phyloP scores from a whole-genome alignment of 2,888 invertebrate genomes.

The Cyaniris semiargus region DNA sequence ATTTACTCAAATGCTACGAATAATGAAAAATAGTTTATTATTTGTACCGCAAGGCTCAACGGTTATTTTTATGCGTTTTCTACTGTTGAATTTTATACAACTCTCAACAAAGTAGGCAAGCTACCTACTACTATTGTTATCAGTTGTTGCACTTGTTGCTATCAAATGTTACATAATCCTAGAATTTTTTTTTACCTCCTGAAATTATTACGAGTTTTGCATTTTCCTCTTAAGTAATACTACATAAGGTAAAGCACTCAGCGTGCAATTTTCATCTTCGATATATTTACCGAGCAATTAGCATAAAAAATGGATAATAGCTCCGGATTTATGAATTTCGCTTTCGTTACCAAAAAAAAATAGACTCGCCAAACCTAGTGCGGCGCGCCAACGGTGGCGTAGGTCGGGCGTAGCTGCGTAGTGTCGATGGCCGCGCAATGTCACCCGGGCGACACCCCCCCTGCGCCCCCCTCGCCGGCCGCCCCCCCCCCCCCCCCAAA shows the following conservation, averaged over 20 bases:
- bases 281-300: background rate
- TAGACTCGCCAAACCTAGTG: conserved; percentile 57
- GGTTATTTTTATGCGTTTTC: background rate
- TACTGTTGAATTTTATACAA: background rate
- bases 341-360: conserved; percentile 21
- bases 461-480: background rate
- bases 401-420: conserved; percentile 72
- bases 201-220: background rate
- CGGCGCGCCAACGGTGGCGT: conserved; percentile 59
- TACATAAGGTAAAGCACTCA: background rate
- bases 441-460: conserved; percentile 64
- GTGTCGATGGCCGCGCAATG: conserved; percentile 75
- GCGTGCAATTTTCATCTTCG: background rate
- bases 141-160: background rate
- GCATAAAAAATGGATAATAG: background rate
- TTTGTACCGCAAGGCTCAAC: too few species aligned
- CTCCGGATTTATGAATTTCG: background rate
- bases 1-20: too few species aligned
- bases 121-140: background rate
- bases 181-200: too few species aligned
- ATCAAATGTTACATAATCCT: background rate
- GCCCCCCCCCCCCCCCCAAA: conserved; percentile 44
- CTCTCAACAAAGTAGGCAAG: background rate
- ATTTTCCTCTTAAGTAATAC: background rate
- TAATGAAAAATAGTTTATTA: too few species aligned